These are phyloP conservation scores for Catocala sponsa DNA, from an alignment of 2,888 invertebrate species.

Conservation along the genomic window DNA sequence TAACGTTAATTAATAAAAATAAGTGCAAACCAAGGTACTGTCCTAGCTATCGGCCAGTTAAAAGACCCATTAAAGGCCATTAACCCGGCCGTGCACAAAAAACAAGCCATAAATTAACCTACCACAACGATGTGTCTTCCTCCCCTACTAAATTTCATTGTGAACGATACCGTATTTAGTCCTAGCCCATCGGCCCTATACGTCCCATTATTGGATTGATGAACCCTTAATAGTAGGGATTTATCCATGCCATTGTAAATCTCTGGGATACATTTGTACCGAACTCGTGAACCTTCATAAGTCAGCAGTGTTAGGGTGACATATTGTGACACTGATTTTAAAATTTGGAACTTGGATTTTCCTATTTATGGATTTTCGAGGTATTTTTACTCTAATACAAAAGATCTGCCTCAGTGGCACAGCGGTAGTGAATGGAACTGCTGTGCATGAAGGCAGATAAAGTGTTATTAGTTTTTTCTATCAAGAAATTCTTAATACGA, in stretches of 20 bases:
- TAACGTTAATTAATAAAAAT: slow-evolving; percentile 18
- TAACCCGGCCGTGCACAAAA: slow-evolving; percentile 79
- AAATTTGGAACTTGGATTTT: too few relatives aligned
- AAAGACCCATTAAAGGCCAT: slow-evolving; percentile 81
- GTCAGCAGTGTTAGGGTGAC: slow-evolving; percentile 2
- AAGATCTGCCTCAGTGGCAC: too few relatives aligned
- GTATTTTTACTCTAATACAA: background rate
- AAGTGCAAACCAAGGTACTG: slow-evolving; percentile 17
- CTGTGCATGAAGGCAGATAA: too few relatives aligned
- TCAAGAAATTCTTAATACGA: too few relatives aligned
- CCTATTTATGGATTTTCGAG: too few relatives aligned
- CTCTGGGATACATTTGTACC: slow-evolving; percentile 21
- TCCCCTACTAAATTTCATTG: slow-evolving; percentile 66
- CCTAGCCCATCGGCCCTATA: slow-evolving; percentile 51
- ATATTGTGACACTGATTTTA: background rate
- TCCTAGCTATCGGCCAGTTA: slow-evolving; percentile 70
- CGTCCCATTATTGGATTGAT: slow-evolving; percentile 55
- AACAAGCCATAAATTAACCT: slow-evolving; percentile 82
- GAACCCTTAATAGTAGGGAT: slow-evolving; percentile 54
- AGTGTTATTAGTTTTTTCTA: too few relatives aligned
- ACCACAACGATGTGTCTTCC: slow-evolving; percentile 78
- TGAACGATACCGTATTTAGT: slow-evolving; percentile 58
- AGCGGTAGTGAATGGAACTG: too few relatives aligned
- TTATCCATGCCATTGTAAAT: slow-evolving; percentile 46
- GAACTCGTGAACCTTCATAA: slow-evolving; percentile 11